Evolutionary conservation across 2,113 vertebrate species (phyloP).

Genomic region (Protobothrops flavoviridis): DNA sequence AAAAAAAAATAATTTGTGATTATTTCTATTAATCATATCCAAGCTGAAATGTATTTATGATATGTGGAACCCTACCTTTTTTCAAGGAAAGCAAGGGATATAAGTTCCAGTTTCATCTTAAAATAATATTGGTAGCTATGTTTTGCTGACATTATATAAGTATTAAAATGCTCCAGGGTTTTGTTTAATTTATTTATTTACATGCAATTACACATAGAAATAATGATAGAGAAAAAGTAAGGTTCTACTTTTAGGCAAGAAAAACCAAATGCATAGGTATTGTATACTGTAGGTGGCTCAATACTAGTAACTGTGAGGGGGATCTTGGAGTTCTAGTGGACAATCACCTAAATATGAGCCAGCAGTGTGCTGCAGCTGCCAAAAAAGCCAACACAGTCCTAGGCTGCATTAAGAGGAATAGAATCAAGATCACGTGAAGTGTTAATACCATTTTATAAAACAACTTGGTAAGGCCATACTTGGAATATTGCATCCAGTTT

Average conservation of each 20-base stretch:
- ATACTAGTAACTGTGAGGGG: background rate
- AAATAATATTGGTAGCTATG: background rate
- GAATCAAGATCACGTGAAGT: background rate
- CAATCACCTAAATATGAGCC: background rate
- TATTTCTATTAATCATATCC: background rate
- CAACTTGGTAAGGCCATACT: background rate
- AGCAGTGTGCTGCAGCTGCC: background rate
- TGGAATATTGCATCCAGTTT: background rate
- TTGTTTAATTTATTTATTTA: background rate
- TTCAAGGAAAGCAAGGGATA: background rate
- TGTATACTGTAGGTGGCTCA: background rate
- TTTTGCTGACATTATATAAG: background rate
- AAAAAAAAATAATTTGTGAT: background rate
- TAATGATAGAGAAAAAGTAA: background rate
- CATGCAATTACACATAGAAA: background rate
- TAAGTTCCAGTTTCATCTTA: background rate
- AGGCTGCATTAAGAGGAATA: background rate
- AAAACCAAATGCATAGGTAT: background rate
- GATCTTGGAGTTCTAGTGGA: background rate
- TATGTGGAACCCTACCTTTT: background rate
- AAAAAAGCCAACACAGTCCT: background rate
- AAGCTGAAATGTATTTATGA: background rate
- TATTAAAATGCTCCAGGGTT: background rate
- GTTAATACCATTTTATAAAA: background rate
- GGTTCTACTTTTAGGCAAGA: background rate